A percentile compares a stretch with the other conserved stretches of the same genome.
These are phyloP conservation scores for Antechinus stuartii DNA, from an alignment of 2,113 vertebrate genomes.

Conservation along the genomic window DNA sequence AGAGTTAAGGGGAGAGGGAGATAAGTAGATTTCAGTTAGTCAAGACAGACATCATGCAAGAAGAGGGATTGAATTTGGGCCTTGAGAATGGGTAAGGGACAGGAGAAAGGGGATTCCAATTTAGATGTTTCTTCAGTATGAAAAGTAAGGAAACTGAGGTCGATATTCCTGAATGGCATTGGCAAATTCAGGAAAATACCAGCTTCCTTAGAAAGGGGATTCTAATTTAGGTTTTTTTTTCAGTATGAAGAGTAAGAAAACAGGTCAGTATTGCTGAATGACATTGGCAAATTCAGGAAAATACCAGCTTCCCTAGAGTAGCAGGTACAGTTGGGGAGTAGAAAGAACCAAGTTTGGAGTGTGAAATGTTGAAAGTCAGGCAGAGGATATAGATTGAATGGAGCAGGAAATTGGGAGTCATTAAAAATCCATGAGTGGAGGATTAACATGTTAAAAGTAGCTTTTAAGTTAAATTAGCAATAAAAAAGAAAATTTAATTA, in stretches of 20 bases:
- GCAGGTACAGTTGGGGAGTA: neutral
- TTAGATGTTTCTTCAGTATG: neutral
- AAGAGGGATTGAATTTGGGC: neutral
- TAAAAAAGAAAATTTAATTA: neutral
- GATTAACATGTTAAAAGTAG: neutral
- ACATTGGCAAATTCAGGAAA: neutral
- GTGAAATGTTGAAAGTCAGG: neutral
- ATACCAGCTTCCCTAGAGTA: neutral
- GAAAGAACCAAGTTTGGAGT: neutral
- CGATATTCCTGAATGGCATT: neutral
- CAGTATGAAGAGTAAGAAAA: neutral
- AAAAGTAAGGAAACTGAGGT: neutral
- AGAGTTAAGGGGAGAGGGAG: neutral
- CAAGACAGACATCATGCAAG: neutral
- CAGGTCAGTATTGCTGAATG: neutral
- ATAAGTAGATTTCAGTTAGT: neutral
- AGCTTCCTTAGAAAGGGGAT: neutral
- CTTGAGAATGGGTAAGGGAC: neutral
- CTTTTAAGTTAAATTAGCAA: neutral
- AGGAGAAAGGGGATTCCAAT: neutral
- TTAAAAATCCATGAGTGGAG: neutral
- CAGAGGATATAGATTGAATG: neutral
- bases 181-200: neutral
- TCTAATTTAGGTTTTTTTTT: neutral
- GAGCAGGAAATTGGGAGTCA: neutral